Percentiles rank a stretch among this genome's conserved stretches.
Conservation (phyloP, 23 tunicate species). For the Styela plicata region DNA sequence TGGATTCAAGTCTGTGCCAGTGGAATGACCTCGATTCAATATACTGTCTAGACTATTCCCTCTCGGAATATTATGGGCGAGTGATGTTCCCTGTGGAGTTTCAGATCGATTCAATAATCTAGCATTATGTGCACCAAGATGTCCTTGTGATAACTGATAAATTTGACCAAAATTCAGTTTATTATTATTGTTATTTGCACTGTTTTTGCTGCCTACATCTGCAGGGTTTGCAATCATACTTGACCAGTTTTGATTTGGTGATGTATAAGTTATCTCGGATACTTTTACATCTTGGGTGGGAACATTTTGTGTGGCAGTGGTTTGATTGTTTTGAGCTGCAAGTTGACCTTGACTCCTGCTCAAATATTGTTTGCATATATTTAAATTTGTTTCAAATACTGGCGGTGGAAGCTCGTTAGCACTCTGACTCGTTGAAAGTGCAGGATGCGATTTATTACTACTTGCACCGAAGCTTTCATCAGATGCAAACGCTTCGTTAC, state of each 20-base stretch:
- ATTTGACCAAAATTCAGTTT: constrained; percentile 17
- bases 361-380: constrained; percentile 13
- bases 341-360: constrained; percentile 15
- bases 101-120: background rate
- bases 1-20: background rate
- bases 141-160: background rate
- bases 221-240: background rate
- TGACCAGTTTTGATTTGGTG: background rate
- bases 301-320: background rate
- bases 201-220: background rate
- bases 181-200: constrained; percentile 1
- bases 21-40: background rate
- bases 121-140: background rate
- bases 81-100: background rate
- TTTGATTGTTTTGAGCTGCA: constrained; percentile 1
- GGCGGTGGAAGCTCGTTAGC: constrained; percentile 41
- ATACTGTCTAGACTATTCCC: constrained; percentile 27
- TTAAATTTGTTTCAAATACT: constrained; percentile 39
- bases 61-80: constrained; percentile 5
- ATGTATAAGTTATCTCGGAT: background rate
- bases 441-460: background rate
- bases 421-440: constrained; percentile 24
- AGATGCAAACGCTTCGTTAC: background rate
- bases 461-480: background rate
- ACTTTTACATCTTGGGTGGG: background rate